phyloP scores from a whole-genome alignment of 1,140 invertebrate species.

The Limonius californicus region DNA sequence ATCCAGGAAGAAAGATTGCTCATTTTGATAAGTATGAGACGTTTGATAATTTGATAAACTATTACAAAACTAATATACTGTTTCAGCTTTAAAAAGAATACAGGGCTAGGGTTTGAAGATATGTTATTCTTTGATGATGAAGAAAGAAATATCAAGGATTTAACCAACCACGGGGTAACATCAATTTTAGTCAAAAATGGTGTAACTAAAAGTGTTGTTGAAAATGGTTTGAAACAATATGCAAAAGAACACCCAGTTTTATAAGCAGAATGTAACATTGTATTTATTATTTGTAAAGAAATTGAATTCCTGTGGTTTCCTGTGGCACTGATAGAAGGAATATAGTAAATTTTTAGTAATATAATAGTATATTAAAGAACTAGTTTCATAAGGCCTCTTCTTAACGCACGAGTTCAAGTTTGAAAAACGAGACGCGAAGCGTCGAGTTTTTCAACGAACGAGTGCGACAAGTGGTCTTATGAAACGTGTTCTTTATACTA shows the following conservation, averaged over 20 bases:
- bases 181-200: conserved; percentile 56
- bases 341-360: not conserved
- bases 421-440: too few species aligned
- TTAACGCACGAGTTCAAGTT: too few species aligned
- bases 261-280: not conserved
- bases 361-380: too few species aligned
- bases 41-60: too few species aligned
- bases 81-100: conserved; percentile 55
- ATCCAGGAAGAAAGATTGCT: conserved; percentile 65
- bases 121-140: conserved; percentile 76
- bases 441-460: too few species aligned
- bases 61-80: not conserved
- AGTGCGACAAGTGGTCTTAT: too few species aligned
- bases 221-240: too few species aligned
- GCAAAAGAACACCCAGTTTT: conserved; percentile 41
- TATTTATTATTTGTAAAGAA: not conserved
- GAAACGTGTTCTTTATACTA: too few species aligned
- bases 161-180: conserved; percentile 54
- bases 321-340: not conserved
- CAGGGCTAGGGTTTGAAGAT: conserved; percentile 54
- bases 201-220: conserved; percentile 49
- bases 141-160: conserved; percentile 57
- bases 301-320: not conserved
- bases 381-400: too few species aligned
- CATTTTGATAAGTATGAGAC: conserved; percentile 65